Evolutionary conservation across 2,113 vertebrate species (phyloP), one percentile per base, ranked within the genome.

Genomic region (Anser brachyrhynchus): DNA sequence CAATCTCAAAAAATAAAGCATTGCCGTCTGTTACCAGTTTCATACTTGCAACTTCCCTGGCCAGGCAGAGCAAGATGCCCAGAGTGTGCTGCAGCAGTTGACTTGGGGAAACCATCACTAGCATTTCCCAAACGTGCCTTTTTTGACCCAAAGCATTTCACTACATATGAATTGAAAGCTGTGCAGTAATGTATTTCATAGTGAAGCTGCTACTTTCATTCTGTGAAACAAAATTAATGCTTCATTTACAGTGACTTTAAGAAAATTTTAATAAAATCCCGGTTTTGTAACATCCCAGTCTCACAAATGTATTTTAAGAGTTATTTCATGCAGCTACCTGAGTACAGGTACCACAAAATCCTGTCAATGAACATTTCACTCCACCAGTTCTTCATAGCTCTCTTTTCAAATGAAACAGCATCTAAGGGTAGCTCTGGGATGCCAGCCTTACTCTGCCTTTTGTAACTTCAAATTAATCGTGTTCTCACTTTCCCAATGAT

Each of bases 11-110:
- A 95, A 87, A 65, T 74, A 82, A 95, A 92, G 35, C 57, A 20
- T 69, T 64, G 52, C 84, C 64, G 78, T 95, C 91, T 94, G 79
- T 74, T 92, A 67, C 37, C 67, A 31, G 77, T 57, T 84, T 75
- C 41, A 9, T 71, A 29, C 23, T 70, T 17, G 14, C 13, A 87
- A 58, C 73, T 71, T 57, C 84, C 86, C 23, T 89, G 81, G 29
- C 13, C 71, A 58, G 57, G 62, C 35, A 78, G 31, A 91, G 62
- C 1, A 11, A 61, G 74, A 12, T 88, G 66, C 71, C 18, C 22
- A 8, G 20, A 14, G 44, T 31, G 67, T 58, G 43, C 26, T 70
- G 5, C 52, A 85, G 54, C 13, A 37, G 11, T 29, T 85, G 18
- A 21, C 58, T 51, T 76, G 76, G 65, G 79, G 72, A 86, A 81